phyloP scores from a whole-genome alignment of 2,888 invertebrate species.

The Drosophila aldrichi region DNA sequence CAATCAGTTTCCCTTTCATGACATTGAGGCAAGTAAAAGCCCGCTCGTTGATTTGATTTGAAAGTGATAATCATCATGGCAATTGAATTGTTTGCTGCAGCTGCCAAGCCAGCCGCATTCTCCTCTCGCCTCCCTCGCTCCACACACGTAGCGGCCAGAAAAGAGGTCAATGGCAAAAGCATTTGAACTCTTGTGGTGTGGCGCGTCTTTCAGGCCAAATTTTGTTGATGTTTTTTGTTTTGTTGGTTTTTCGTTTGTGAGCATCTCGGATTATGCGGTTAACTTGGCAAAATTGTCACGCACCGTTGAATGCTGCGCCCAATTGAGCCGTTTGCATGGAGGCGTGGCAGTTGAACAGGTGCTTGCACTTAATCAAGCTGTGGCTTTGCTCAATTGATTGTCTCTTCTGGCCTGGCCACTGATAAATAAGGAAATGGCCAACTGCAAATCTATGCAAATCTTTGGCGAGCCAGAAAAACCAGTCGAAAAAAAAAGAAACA shows the following conservation, averaged over 20 bases:
- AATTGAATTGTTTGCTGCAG: conserved; percentile 38
- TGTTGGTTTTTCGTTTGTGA: conserved; percentile 25
- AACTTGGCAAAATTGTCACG: conserved; percentile 64
- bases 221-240: conserved; percentile 6
- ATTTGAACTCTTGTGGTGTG: conserved; percentile 71
- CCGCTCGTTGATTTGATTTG: conserved; percentile 46
- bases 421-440: conserved; percentile 69
- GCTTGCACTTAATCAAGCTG: conserved; percentile 54
- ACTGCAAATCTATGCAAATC: conserved; percentile 62
- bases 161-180: conserved; percentile 79
- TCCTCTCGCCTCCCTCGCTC: background rate
- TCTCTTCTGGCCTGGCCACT: conserved; percentile 33
- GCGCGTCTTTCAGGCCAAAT: conserved; percentile 28
- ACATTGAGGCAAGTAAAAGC: conserved; percentile 49
- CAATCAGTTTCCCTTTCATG: conserved; percentile 56
- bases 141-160: conserved; percentile 20
- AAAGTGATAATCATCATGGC: conserved; percentile 56
- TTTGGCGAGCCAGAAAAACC: conserved; percentile 66
- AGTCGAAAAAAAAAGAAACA: conserved; percentile 38
- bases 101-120: background rate
- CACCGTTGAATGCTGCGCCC: conserved; percentile 60
- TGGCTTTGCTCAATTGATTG: conserved; percentile 27
- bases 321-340: conserved; percentile 44
- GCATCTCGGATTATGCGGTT: conserved; percentile 35
- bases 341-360: conserved; percentile 6